A percentile compares a stretch with the other conserved stretches of the same genome.
Conservation (phyloP, 2,113 vertebrate genomes). For the Brachypteracias leptosomus region DNA sequence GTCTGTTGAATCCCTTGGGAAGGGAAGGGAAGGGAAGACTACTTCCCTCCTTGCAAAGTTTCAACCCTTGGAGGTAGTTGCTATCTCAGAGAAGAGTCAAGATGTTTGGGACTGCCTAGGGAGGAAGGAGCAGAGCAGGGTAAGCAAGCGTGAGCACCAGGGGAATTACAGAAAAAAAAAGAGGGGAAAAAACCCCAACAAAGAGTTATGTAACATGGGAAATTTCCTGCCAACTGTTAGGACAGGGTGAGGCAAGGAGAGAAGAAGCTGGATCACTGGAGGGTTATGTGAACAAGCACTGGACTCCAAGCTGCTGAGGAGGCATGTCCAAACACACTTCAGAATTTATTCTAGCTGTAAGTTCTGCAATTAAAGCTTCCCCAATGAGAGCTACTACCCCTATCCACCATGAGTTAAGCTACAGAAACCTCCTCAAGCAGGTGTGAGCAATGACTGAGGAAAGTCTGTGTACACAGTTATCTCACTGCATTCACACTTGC, state of each 20-base stretch:
- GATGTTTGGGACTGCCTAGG: not conserved
- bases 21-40: not conserved
- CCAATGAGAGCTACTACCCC: not conserved
- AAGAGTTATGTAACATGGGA: not conserved
- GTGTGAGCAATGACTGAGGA: not conserved
- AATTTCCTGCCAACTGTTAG: not conserved
- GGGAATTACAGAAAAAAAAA: not conserved
- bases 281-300: not conserved
- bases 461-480: not conserved
- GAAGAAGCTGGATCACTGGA: not conserved
- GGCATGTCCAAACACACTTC: not conserved
- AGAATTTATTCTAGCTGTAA: not conserved
- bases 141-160: not conserved
- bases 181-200: accelerated
- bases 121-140: not conserved
- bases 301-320: not conserved
- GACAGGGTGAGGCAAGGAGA: not conserved
- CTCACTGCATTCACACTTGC: not conserved
- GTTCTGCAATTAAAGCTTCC: not conserved
- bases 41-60: not conserved
- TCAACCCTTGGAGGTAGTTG: not conserved
- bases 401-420: not conserved
- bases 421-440: not conserved
- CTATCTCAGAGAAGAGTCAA: not conserved
- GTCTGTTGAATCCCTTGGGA: not conserved